Evolutionary conservation across 1,140 invertebrate species (phyloP).

Genomic region (Aethina tumida): DNA sequence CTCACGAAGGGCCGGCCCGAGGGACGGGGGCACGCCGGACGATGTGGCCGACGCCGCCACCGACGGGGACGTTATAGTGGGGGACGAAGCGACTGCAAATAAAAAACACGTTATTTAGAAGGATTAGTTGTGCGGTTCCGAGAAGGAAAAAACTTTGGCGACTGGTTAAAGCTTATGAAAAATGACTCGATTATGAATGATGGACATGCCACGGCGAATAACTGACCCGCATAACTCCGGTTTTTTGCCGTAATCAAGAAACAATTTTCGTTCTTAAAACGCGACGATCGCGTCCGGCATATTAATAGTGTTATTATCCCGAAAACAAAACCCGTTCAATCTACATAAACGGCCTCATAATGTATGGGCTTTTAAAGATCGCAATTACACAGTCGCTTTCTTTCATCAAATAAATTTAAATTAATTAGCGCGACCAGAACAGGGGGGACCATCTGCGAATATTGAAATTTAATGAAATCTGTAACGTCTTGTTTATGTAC

Average conservation of each 20-base stretch:
- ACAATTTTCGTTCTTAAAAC: constrained; percentile 3
- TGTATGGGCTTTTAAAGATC: constrained; percentile 18
- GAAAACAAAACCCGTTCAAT: constrained; percentile 13
- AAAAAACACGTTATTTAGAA: constrained; percentile 7
- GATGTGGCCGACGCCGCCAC: constrained; percentile 22
- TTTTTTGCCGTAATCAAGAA: constrained; percentile 9
- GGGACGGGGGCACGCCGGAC: constrained; percentile 23
- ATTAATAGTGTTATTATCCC: constrained; percentile 5
- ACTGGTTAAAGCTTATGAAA: too few relatives aligned
- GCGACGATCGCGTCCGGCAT: constrained; percentile 1
- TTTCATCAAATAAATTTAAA: constrained; percentile 14
- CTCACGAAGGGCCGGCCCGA: constrained; percentile 30
- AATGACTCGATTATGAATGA: not conserved
- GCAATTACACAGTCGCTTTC: constrained; percentile 16
- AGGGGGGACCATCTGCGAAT: constrained; percentile 15
- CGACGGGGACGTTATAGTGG: constrained; percentile 19
- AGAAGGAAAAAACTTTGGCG: too few relatives aligned
- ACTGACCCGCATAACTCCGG: constrained; percentile 6
- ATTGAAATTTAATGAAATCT: constrained; percentile 16
- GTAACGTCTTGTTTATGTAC: constrained; percentile 16
- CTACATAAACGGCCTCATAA: constrained; percentile 12
- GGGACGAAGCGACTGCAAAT: constrained; percentile 31
- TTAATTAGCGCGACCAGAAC: constrained; percentile 6
- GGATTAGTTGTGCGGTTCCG: constrained; percentile 1
- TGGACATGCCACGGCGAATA: not conserved